These are phyloP conservation scores for Elmis aenea DNA, from an alignment of 2,888 invertebrate genomes.

Conservation along the genomic window DNA sequence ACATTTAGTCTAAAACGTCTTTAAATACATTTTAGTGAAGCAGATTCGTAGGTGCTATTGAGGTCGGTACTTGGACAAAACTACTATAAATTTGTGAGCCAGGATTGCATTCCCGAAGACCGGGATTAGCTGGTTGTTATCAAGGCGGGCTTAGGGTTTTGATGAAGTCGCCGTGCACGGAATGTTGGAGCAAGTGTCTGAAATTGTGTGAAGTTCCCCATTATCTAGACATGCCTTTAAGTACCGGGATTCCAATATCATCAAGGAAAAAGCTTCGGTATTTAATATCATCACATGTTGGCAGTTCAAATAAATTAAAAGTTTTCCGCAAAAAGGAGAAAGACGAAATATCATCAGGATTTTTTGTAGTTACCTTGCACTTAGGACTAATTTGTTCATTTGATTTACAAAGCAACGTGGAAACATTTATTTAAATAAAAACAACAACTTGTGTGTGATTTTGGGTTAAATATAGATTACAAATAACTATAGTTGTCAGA, in stretches of 20 bases:
- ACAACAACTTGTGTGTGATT: too few relatives aligned
- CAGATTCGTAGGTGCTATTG: constrained; percentile 33
- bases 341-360: too few relatives aligned
- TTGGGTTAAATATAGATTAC: too few relatives aligned
- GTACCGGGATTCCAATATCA: constrained; percentile 18
- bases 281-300: too few relatives aligned
- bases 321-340: too few relatives aligned
- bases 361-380: too few relatives aligned
- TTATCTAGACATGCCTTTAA: constrained; percentile 17
- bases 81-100: constrained; percentile 37
- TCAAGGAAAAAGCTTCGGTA: too few relatives aligned
- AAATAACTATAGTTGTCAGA: too few relatives aligned
- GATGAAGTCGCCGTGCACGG: constrained; percentile 42
- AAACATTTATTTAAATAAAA: too few relatives aligned
- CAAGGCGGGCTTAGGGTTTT: constrained; percentile 40
- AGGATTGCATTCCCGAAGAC: constrained; percentile 39
- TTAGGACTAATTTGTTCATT: too few relatives aligned
- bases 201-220: constrained; percentile 30
- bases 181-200: constrained; percentile 37
- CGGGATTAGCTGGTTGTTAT: constrained; percentile 42
- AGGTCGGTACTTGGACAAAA: constrained; percentile 34
- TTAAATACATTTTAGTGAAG: constrained; percentile 14
- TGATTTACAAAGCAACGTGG: too few relatives aligned
- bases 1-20: constrained; percentile 23
- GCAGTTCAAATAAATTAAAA: too few relatives aligned